Conservation (phyloP, 2,797 vertebrate species). For the Potorous gilbertii region DNA sequence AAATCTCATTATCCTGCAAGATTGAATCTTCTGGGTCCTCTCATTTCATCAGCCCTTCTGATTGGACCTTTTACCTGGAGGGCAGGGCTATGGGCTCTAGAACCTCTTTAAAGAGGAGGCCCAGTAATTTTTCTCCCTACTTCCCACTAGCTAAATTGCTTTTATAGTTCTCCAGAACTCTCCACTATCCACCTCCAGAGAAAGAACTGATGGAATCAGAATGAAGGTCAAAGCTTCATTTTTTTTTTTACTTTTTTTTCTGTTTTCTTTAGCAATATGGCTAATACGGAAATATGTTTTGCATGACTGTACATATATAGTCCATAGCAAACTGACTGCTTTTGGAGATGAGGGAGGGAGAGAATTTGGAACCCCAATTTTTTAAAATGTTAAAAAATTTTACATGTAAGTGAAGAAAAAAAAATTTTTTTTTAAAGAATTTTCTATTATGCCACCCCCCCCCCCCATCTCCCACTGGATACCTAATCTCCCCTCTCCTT, state of each 20-base stretch:
- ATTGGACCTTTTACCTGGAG: background rate
- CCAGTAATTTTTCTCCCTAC: background rate
- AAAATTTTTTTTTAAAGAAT: too few species aligned
- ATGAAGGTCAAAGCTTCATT: background rate
- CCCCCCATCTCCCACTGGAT: too few species aligned
- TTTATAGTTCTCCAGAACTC: background rate
- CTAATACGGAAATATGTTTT: background rate
- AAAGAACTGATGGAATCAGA: background rate
- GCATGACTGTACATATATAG: background rate
- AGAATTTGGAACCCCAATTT: too few species aligned
- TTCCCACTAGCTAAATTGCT: background rate
- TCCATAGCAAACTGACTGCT: background rate
- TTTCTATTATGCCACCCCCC: too few species aligned
- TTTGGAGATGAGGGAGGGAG: too few species aligned
- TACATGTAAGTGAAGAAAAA: background rate
- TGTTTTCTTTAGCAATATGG: background rate
- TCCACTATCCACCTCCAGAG: background rate
- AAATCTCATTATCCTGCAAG: background rate
- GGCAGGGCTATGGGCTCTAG: background rate
- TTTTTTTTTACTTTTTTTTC: background rate
- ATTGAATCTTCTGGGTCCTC: background rate
- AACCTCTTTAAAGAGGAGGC: background rate
- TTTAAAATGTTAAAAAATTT: background rate
- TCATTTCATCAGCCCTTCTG: background rate
- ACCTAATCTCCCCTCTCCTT: background rate